phyloP scores from a whole-genome alignment of 2,113 vertebrate genomes.

The Mus pahari region DNA sequence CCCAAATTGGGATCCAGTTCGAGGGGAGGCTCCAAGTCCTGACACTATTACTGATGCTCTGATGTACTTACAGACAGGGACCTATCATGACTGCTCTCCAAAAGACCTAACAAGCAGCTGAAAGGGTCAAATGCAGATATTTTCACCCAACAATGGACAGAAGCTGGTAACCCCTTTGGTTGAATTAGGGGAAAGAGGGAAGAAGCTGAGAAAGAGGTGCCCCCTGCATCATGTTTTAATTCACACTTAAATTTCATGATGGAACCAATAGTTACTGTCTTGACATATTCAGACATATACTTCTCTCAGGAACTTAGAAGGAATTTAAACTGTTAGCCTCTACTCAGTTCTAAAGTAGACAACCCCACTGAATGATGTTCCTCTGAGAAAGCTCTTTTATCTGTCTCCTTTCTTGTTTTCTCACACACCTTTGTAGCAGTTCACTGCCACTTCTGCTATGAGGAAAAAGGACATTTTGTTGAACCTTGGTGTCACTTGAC shows the following conservation, averaged over 20 bases:
- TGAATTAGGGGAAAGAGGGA: too few relatives aligned
- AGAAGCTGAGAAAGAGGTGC: too few relatives aligned
- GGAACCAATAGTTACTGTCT: background rate
- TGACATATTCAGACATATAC: background rate
- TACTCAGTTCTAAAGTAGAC: background rate
- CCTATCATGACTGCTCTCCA: too few relatives aligned
- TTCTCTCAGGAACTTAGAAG: background rate
- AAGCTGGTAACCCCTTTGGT: too few relatives aligned
- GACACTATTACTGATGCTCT: too few relatives aligned
- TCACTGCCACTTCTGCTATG: background rate
- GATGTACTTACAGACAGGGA: too few relatives aligned
- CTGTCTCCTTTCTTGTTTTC: background rate
- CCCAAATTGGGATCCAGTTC: too few relatives aligned
- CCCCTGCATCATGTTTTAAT: conserved; percentile 43
- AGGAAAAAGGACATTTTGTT: background rate
- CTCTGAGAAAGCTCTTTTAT: background rate
- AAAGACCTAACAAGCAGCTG: too few relatives aligned
- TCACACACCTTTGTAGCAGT: background rate
- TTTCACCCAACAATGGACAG: too few relatives aligned
- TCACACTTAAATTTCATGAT: conserved; percentile 24
- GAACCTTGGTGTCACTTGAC: background rate
- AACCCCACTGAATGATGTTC: background rate
- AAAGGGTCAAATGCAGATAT: too few relatives aligned
- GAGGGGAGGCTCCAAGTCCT: too few relatives aligned
- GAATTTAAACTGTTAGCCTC: background rate